Base-by-base conservation (phyloP, 1,140 invertebrate species). In the Drosophila pruinosa region DNA sequence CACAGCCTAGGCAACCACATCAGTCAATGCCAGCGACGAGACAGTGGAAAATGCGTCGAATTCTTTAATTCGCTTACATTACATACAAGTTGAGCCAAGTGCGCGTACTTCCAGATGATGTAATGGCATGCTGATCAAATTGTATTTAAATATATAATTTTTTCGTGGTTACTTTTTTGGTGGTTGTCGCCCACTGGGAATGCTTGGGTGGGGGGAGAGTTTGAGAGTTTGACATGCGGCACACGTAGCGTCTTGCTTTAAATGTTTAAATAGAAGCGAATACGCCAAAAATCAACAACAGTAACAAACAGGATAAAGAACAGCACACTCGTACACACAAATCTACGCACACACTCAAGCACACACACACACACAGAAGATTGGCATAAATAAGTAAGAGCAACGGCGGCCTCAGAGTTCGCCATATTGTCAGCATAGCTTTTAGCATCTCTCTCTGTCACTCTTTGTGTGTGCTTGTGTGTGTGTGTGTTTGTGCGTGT, bases 311-410 rank as follows among this genome's bases (percentile, higher is more conserved):
- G 47, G 14, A 50, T 50, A 17, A 50, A 64, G 71, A 59, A 67
- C 63, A 31, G 43, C 52, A 45, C 43, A 59, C n/a, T 14, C 22
- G n/a, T 12, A 59, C 28, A 61, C 8, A 59, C 36, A 41, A 26
- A 53, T 17, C 26, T 17, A 31, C 48, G 28, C 19, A 24, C 54
- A 17, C 4, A 59, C 24, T 5, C 2, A 52, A 28, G 54, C 62
- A 58, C 21, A 36, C 50, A 56, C 43, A 68, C 5, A 56, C 36
- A 50, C 17, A 34, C 63, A 71, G 61, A 73, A 81, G 72, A 88
- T 82, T 88, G 82, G 82, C 82, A 88, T 88, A 88, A 88, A 88
- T 88, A 88, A 88, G 82, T 88, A 78, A 88, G 65, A 72, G 71
- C 65, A 67, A 67, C 52, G 54, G 38, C 59, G 58, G 73, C 48